phyloP scores from a whole-genome alignment of 2,797 vertebrate genomes.

The Peromyscus nudipes region DNA sequence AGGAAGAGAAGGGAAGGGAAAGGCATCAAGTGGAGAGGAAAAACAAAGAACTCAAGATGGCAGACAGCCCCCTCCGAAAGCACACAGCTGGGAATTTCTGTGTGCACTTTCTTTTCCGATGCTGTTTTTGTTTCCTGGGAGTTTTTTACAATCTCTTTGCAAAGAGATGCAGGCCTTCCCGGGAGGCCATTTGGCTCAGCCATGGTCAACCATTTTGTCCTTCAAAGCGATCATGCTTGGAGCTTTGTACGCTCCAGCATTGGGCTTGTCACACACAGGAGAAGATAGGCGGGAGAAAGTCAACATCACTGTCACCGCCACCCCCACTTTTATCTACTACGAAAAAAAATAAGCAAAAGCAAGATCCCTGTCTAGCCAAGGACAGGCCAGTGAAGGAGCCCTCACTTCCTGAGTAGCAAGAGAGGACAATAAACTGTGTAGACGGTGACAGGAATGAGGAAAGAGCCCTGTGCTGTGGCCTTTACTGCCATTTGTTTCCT shows the following conservation, averaged over 20 bases:
- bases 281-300: background rate
- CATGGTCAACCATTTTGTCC: background rate
- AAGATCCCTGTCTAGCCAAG: background rate
- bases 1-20: background rate
- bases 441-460: accelerated
- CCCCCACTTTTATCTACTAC: background rate
- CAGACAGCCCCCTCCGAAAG: background rate
- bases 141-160: background rate
- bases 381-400: background rate
- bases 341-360: background rate
- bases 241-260: background rate
- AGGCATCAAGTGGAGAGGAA: too few relatives aligned
- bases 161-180: background rate
- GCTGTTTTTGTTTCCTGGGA: background rate
- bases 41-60: background rate
- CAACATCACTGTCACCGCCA: accelerated
- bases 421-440: background rate
- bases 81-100: background rate
- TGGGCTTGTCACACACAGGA: too few relatives aligned
- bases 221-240: background rate
- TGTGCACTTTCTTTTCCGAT: background rate
- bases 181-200: background rate
- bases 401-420: background rate
- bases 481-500: background rate
- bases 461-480: too few relatives aligned